A percentile compares a stretch with the other conserved stretches of the same genome.
Conservation (phyloP, 2,797 vertebrate genomes). For the Mionectes olivaceus region DNA sequence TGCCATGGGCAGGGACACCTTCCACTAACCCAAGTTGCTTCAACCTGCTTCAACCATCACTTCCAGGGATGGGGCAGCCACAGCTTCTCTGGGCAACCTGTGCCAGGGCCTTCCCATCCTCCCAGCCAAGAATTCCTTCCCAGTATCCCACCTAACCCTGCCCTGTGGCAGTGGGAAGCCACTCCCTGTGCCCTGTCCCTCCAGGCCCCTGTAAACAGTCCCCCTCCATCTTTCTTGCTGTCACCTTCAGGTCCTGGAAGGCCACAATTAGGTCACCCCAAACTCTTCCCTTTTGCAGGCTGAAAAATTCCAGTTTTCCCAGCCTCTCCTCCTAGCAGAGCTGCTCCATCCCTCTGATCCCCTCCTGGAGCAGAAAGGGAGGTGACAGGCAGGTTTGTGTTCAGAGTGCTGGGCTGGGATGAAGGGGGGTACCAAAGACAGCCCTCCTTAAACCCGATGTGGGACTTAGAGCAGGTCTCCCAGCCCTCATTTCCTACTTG, state of each 20-base stretch:
- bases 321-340: neutral
- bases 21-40: neutral
- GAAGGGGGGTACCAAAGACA: neutral
- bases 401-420: neutral
- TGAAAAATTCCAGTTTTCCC: neutral
- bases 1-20: neutral
- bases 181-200: neutral
- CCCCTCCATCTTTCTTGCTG: neutral
- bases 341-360: neutral
- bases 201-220: neutral
- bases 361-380: neutral
- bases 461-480: neutral
- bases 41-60: too few species aligned
- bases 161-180: neutral
- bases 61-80: neutral
- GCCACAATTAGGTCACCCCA: neutral
- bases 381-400: neutral
- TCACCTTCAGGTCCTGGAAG: neutral
- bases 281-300: neutral
- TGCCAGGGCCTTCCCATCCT: neutral
- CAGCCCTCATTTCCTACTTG: neutral
- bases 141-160: neutral
- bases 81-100: neutral
- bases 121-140: neutral
- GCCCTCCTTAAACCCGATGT: neutral